Conservation (phyloP, 2,113 vertebrate genomes). For the Grantiella picta region DNA sequence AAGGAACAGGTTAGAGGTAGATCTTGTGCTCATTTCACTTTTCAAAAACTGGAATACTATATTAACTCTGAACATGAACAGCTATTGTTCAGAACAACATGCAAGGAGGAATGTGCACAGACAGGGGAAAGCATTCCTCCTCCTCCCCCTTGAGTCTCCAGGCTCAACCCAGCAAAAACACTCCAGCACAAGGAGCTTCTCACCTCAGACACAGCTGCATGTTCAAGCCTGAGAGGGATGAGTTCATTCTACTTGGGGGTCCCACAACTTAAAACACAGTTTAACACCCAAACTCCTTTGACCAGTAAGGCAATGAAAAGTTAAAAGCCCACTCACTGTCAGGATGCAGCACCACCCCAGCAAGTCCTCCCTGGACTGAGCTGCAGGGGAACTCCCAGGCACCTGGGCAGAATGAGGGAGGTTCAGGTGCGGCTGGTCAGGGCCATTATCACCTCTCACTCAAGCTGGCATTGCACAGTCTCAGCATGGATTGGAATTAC, state of each 20-base stretch:
- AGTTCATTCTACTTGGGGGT: not conserved
- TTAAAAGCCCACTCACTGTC: not conserved
- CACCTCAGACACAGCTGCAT: not conserved
- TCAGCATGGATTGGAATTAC: not conserved
- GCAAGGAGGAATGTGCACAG: not conserved
- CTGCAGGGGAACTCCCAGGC: not conserved
- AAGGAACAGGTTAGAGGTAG: not conserved
- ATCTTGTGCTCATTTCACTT: not conserved
- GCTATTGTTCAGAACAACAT: not conserved
- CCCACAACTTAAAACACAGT: not conserved
- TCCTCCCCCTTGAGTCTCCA: not conserved
- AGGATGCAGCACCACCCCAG: not conserved
- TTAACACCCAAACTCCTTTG: not conserved
- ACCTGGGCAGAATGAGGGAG: not conserved
- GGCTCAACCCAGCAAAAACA: not conserved
- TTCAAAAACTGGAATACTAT: not conserved
- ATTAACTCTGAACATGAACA: not conserved
- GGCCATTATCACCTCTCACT: not conserved
- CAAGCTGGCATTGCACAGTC: not conserved
- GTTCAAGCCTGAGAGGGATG: rapidly evolving
- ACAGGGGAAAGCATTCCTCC: not conserved
- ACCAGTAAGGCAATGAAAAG: not conserved
- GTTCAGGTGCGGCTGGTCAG: not conserved
- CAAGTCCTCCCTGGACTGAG: not conserved
- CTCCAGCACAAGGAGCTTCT: not conserved